A percentile compares a stretch with the other conserved stretches of the same genome.
These are phyloP conservation scores for Hyposoter dolosus DNA, from an alignment of 2,888 invertebrate species.

Conservation along the genomic window DNA sequence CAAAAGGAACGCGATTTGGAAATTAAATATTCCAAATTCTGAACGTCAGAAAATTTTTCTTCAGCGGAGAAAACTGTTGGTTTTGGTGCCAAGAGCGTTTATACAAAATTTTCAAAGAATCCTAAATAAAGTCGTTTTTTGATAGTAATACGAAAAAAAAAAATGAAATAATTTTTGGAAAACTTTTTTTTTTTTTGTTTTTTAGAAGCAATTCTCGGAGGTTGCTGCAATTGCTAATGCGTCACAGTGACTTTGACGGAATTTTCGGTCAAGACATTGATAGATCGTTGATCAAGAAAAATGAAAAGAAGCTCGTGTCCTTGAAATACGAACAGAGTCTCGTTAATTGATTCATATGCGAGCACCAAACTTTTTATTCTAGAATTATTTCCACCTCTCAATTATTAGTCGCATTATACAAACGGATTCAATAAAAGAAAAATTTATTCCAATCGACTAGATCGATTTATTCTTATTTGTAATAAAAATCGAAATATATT, in stretches of 20 bases:
- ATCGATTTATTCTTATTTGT: too few relatives aligned
- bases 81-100: too few relatives aligned
- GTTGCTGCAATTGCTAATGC: constrained; percentile 70
- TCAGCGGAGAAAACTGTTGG: too few relatives aligned
- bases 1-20: too few relatives aligned
- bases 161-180: not conserved
- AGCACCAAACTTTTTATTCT: not conserved
- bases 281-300: constrained; percentile 68
- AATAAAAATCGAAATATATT: too few relatives aligned
- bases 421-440: not conserved
- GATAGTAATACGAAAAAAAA: too few relatives aligned
- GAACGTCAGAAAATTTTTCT: too few relatives aligned
- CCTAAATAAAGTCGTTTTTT: too few relatives aligned
- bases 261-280: constrained; percentile 71
- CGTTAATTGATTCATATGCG: not conserved
- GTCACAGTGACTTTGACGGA: constrained; percentile 69
- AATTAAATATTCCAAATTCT: too few relatives aligned
- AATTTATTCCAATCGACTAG: not conserved
- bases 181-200: constrained; percentile 6
- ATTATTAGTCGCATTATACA: not conserved
- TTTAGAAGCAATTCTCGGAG: constrained; percentile 71
- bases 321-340: constrained; percentile 67
- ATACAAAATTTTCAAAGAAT: too few relatives aligned
- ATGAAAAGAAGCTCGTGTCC: constrained; percentile 71
- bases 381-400: not conserved